Percentiles rank a stretch among this genome's conserved stretches.
phyloP scores from a whole-genome alignment of 2,113 vertebrate species.

The Micronycteris hirsuta region DNA sequence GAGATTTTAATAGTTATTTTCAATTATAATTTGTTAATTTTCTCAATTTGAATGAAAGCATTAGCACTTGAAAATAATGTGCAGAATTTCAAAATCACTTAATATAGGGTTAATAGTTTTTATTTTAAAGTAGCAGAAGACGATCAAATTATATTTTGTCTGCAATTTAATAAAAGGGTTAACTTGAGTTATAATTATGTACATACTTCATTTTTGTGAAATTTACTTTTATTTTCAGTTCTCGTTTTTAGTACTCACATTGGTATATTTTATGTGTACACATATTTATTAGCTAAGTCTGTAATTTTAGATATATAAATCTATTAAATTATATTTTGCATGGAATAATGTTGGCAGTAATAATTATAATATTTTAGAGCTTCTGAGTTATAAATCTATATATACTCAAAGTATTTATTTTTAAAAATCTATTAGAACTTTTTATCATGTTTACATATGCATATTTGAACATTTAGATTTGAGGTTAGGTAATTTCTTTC shows the following conservation, averaged over 20 bases:
- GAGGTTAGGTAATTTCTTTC: neutral
- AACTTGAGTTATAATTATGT: neutral
- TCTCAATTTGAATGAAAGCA: constrained; percentile 19
- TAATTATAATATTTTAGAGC: neutral
- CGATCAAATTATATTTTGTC: neutral
- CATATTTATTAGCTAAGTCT: neutral
- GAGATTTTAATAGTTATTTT: constrained; percentile 21
- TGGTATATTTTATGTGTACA: neutral
- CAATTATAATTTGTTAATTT: constrained; percentile 31
- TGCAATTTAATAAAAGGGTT: neutral
- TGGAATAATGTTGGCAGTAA: neutral
- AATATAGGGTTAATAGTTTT: neutral
- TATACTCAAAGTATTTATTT: neutral
- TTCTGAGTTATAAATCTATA: neutral
- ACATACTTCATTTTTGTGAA: neutral
- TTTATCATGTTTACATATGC: neutral
- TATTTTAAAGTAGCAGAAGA: neutral
- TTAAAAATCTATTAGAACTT: neutral
- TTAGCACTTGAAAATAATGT: neutral
- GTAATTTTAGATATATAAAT: neutral
- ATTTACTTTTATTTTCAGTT: constrained; percentile 8
- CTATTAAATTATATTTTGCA: neutral
- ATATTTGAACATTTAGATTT: constrained; percentile 27
- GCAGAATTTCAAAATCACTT: constrained; percentile 4
- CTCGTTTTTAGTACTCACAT: neutral